Evolutionary conservation across 2,797 vertebrate genomes (phyloP).

Genomic region (Martes flavigula): DNA sequence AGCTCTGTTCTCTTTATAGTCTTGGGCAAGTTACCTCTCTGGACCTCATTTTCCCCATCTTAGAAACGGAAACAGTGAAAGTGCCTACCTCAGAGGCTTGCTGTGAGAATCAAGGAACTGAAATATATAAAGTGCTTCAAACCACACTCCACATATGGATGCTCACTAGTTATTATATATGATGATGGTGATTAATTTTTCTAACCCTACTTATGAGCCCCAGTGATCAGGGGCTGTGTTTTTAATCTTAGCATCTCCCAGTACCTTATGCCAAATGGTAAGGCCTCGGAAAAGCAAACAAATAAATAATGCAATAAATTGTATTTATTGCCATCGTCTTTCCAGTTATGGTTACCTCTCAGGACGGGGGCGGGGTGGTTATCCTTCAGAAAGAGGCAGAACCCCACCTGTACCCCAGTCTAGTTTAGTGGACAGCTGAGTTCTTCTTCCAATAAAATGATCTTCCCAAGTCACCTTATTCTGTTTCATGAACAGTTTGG

Average conservation of each 20-base stretch:
- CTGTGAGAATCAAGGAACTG: not conserved
- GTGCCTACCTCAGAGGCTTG: not conserved
- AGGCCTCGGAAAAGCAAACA: not conserved
- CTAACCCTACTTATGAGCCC: not conserved
- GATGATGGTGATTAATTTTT: not conserved
- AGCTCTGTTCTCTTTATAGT: not conserved
- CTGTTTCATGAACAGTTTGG: not conserved
- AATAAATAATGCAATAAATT: not conserved
- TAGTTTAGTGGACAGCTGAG: not conserved
- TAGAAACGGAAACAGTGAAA: not conserved
- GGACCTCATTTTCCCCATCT: not conserved
- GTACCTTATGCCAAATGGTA: not conserved
- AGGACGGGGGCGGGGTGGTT: not conserved
- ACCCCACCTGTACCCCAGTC: not conserved
- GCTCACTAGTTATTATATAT: not conserved
- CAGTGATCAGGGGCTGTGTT: not conserved
- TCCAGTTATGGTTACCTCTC: not conserved
- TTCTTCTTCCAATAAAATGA: not conserved
- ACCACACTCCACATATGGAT: not conserved
- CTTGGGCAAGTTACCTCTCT: not conserved
- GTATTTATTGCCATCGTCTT: not conserved
- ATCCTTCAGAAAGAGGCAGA: not conserved
- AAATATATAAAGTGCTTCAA: not conserved
- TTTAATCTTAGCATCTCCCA: not conserved
- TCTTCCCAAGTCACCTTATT: not conserved